Percentiles rank a stretch among this genome's conserved stretches.
phyloP scores from a whole-genome alignment of 1,140 invertebrate species.

The Vanessa atalanta region DNA sequence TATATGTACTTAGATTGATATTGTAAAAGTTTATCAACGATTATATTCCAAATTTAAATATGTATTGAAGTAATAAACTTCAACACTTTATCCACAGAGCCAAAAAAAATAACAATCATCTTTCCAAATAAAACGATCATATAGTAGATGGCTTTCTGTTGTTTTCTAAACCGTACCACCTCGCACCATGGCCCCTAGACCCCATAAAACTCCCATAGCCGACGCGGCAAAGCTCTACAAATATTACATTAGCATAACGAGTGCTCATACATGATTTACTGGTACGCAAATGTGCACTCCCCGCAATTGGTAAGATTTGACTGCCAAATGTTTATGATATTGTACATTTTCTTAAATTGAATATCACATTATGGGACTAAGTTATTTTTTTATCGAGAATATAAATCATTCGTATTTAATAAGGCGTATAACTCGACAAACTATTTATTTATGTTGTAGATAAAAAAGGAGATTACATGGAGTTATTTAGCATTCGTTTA shows the following conservation, averaged over 20 bases:
- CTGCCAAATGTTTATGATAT: slow-evolving; percentile 45
- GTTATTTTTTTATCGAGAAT: neutral
- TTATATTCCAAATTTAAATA: too few species aligned
- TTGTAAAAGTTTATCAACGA: too few species aligned
- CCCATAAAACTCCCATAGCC: slow-evolving; percentile 45
- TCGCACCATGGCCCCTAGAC: slow-evolving; percentile 25
- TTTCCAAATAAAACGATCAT: slow-evolving; percentile 2
- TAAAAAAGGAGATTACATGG: too few species aligned
- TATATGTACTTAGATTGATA: too few species aligned
- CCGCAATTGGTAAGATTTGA: slow-evolving; percentile 44
- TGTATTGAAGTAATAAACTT: too few species aligned
- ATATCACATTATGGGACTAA: slow-evolving; percentile 29
- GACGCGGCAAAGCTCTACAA: slow-evolving; percentile 37
- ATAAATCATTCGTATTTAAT: too few species aligned
- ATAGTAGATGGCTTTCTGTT: slow-evolving; percentile 25
- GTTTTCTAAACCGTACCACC: slow-evolving; percentile 26
- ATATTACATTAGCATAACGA: slow-evolving; percentile 51
- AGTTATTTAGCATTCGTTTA: too few species aligned
- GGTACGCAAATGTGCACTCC: slow-evolving; percentile 37
- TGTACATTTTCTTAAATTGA: slow-evolving; percentile 37
- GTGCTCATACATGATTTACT: slow-evolving; percentile 44
- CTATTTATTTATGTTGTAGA: too few species aligned
- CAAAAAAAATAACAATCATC: neutral
- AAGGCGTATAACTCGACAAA: too few species aligned
- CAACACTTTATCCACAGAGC: too few species aligned